phyloP scores from a whole-genome alignment of 2,888 invertebrate genomes.

The Drosophila paranaensis region DNA sequence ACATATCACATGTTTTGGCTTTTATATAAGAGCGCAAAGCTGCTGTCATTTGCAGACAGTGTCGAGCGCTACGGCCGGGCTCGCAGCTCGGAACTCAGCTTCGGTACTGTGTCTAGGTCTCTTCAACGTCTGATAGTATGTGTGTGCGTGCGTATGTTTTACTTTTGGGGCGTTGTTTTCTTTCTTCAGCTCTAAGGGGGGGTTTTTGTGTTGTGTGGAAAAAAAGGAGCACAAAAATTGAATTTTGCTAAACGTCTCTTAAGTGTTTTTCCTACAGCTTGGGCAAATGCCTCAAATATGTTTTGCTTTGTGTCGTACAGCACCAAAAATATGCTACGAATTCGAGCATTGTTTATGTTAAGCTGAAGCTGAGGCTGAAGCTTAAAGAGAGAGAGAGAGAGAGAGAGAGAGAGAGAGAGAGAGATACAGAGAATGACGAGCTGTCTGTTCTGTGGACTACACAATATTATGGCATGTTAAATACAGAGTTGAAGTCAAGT shows the following conservation, averaged over 20 bases:
- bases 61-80: constrained; percentile 49
- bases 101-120: constrained; percentile 55
- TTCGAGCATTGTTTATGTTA: constrained; percentile 10
- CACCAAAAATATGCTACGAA: constrained; percentile 6
- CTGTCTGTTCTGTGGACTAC: too few relatives aligned
- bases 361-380: neutral
- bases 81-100: constrained; percentile 32
- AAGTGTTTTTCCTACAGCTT: constrained; percentile 43
- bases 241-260: constrained; percentile 62
- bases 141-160: constrained; percentile 43
- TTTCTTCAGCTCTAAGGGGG: constrained; percentile 13
- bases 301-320: constrained; percentile 42
- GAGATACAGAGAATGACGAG: too few relatives aligned
- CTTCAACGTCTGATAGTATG: constrained; percentile 30
- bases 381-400: neutral
- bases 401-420: too few relatives aligned
- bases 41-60: constrained; percentile 71
- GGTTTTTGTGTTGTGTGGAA: constrained; percentile 33
- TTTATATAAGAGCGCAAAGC: constrained; percentile 75
- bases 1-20: constrained; percentile 73
- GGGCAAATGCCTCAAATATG: constrained; percentile 58
- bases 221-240: constrained; percentile 48
- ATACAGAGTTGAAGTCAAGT: constrained; percentile 20
- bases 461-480: neutral
- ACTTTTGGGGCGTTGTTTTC: constrained; percentile 73